phyloP scores from a whole-genome alignment of 2,888 invertebrate species.

The Blastobasis adustella region DNA sequence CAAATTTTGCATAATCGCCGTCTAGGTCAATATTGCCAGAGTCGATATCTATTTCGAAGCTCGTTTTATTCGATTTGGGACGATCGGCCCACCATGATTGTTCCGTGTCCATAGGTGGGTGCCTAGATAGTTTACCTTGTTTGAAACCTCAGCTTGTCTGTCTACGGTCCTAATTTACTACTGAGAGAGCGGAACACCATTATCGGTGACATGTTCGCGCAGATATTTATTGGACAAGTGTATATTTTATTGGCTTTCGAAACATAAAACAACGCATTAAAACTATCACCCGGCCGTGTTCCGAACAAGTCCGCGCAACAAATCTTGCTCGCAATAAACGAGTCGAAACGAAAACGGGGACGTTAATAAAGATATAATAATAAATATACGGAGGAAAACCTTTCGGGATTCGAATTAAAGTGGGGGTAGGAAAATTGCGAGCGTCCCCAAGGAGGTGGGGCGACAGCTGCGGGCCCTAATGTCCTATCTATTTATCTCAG shows the following conservation, averaged over 20 bases:
- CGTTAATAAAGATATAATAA: conserved; percentile 73
- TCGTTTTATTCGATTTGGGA: too few relatives aligned
- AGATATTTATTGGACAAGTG: conserved; percentile 50
- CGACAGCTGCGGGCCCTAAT: conserved; percentile 69
- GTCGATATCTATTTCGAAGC: too few relatives aligned
- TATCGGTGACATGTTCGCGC: conserved; percentile 37
- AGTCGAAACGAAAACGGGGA: conserved; percentile 44
- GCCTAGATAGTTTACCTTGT: neutral
- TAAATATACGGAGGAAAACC: conserved; percentile 67
- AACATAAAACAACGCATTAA: conserved; percentile 45
- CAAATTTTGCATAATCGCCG: too few relatives aligned
- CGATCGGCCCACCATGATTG: too few relatives aligned
- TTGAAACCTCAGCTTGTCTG: conserved; percentile 26
- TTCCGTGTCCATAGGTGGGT: too few relatives aligned
- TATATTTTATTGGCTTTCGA: conserved; percentile 50
- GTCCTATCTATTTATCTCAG: conserved; percentile 66
- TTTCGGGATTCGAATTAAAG: conserved; percentile 69
- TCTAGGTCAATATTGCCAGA: too few relatives aligned
- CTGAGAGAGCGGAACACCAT: conserved; percentile 31
- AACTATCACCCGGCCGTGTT: conserved; percentile 36
- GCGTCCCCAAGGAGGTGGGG: conserved; percentile 59
- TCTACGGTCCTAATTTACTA: conserved; percentile 38
- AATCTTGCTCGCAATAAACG: conserved; percentile 59
- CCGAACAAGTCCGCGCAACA: conserved; percentile 34
- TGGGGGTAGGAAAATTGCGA: conserved; percentile 71